Base-by-base conservation (phyloP, 2,113 vertebrate genomes). In the Nothobranchius furzeri region DNA sequence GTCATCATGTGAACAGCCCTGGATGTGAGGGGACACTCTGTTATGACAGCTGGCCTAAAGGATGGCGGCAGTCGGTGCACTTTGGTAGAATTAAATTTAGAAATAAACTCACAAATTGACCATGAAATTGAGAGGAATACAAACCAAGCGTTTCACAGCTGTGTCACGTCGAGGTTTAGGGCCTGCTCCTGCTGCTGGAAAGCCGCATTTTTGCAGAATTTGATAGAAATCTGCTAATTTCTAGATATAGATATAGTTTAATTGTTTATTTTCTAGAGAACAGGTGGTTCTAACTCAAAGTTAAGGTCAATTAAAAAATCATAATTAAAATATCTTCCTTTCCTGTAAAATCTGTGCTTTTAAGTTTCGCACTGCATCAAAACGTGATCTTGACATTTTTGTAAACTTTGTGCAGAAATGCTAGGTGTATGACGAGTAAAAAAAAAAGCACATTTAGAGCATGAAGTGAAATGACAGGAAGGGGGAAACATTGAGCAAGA, bases 31-130 rank as follows among this genome's bases (percentile, higher is more conserved):
- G 75, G 81, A 64, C 75, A 57, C 68, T 70, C 73, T 81, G 87
- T 87, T 89, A 71, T 89, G 82, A 87, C 89, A 91, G 85, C 87
- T 90, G 85, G 30, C 64, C 49, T 57, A 43, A 60, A 49, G 78
- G 77, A 53, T 42, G 77, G 57, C 15, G 63, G 54, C 55, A 59
- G 64, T 64, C 50, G 61, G 70, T 58, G 74, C 78, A 77, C 81
- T 76, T 84, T 78, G 52, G 42, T 78, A 14, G 59, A 85, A 81
- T 88, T 87, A 75, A 76, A 88, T 87, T 86, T 76, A 77, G 79
- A 87, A 87, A 89, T 76, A 85, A 89, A 86, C 67, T 81, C 61
- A 60, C 60, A 70, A 88, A 89, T 84, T 84, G 84, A 73, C 72
- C 82, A 62, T 85, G 84, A 86, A 88, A 88, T 83, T 76, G 47